phyloP scores from a whole-genome alignment of 1,140 invertebrate genomes.

The Ostrea edulis region DNA sequence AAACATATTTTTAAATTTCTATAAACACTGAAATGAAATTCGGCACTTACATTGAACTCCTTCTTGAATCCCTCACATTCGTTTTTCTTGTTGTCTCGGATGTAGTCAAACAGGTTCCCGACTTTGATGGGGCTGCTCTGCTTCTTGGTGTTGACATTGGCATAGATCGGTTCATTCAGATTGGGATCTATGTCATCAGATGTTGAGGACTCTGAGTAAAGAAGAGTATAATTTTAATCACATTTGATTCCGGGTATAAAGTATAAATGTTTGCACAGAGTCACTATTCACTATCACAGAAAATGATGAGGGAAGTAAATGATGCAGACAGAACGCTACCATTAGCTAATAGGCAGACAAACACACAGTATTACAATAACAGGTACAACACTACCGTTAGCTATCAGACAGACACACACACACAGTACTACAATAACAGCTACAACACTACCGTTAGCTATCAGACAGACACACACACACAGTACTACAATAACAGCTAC shows the following conservation, averaged over 20 bases:
- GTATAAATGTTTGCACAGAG: too few species aligned
- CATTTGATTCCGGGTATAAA: too few species aligned
- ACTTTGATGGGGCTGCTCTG: constrained; percentile 66
- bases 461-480: too few species aligned
- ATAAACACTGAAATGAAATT: neutral
- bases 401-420: constrained; percentile 22
- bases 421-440: too few species aligned
- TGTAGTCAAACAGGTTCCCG: constrained; percentile 67
- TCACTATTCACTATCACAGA: too few species aligned
- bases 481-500: too few species aligned
- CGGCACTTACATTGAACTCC: constrained; percentile 68
- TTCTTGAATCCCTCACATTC: constrained; percentile 68
- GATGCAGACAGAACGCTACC: too few species aligned
- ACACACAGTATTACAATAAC: too few species aligned
- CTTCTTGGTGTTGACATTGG: constrained; percentile 69
- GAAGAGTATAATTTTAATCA: neutral
- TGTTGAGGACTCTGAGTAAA: neutral
- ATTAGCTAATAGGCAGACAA: too few species aligned
- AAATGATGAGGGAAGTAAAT: too few species aligned
- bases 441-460: too few species aligned
- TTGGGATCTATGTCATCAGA: constrained; percentile 44
- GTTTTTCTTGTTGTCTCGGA: constrained; percentile 68
- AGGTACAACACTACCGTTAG: constrained; percentile 41
- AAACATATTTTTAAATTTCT: neutral
- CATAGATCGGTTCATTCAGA: constrained; percentile 70